Base-by-base conservation (phyloP, 35 echinoderm and acorn worm species). In the Apostichopus japonicus region DNA sequence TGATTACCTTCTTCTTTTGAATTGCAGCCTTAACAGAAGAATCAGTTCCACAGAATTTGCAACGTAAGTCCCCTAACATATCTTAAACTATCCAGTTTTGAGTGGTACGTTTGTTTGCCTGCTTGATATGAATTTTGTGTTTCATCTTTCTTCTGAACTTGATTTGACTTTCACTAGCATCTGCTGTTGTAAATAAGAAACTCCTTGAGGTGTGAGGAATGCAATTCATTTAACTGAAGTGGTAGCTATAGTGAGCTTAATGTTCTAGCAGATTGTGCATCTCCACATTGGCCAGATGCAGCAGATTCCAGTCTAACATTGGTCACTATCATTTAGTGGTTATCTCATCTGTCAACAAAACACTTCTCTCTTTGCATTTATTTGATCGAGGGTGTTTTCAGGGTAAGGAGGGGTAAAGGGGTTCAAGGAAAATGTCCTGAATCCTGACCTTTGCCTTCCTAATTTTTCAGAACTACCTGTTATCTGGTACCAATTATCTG, bases 1-100 rank as follows among this genome's bases (percentile, higher is more conserved):
- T 75, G 5, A 0, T 5, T 54, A 55, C 55, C 16, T 58, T 19
- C 55, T 83, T 83, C 16, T 13, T 88, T 67, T 51, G 17, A 55
- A 67, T 71, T 90, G 70, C 94, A 95, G 94, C 54, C 94, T 90
- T 23, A 79, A 78, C 51, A 93, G 95, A 87, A 93, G 95, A 93
- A 78, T 96, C 8, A 91, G 92, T 24, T 96, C 95, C 65, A 96
- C 91, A 78, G 95, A 96, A 86, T 93, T 95, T 91, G 95, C 95
- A 23, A 96, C 90, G 92, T 93, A 93, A 96, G 86, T 91, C 17
- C 24, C 52, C 63, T 55, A 87, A 73, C 5, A 10, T 52, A 33
- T 84, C 4, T 84, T 56, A n/a, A 16, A 52, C n/a, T 21, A 10
- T 24, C 13, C 23, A 53, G 6, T 76, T 55, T 17, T 77, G 24